These are phyloP conservation scores for Setophaga petechia DNA, from an alignment of 2,113 vertebrate species.

Conservation along the genomic window DNA sequence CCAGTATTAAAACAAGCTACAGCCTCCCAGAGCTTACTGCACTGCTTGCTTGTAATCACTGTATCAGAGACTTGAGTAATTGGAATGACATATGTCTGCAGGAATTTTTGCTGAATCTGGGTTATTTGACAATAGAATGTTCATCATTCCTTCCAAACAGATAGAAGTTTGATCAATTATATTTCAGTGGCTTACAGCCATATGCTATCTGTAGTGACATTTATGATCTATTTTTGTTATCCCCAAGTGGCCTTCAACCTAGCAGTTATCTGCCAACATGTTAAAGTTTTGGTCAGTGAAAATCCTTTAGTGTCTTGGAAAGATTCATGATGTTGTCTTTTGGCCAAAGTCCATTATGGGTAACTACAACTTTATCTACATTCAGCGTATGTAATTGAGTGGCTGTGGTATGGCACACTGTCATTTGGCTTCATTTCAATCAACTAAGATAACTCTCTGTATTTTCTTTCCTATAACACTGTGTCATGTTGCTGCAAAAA, in stretches of 20 bases:
- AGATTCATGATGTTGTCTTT: slow-evolving; percentile 17
- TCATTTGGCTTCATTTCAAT: slow-evolving; percentile 62
- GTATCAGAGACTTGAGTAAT: not conserved
- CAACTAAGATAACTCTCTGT: slow-evolving; percentile 37
- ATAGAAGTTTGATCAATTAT: slow-evolving; percentile 41
- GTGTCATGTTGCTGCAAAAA: slow-evolving; percentile 32
- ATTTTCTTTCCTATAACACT: slow-evolving; percentile 37
- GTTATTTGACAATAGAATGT: not conserved
- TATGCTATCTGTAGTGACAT: slow-evolving; percentile 13
- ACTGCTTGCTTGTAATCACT: not conserved
- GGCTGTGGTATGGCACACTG: slow-evolving; percentile 50
- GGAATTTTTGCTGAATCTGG: slow-evolving; percentile 35
- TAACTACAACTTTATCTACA: slow-evolving; percentile 61
- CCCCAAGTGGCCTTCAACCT: slow-evolving; percentile 35
- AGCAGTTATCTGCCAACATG: slow-evolving; percentile 16
- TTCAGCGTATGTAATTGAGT: slow-evolving; percentile 29
- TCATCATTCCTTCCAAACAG: not conserved
- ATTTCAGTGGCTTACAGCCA: slow-evolving; percentile 15
- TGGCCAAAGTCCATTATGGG: slow-evolving; percentile 27
- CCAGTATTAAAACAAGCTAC: not conserved
- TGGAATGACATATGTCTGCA: not conserved
- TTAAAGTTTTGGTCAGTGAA: slow-evolving; percentile 37
- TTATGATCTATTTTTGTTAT: slow-evolving; percentile 54
- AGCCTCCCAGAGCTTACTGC: not conserved
- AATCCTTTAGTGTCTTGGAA: slow-evolving; percentile 41